These are phyloP conservation scores for Psittacula cyanocephala DNA, from an alignment of 2,113 vertebrate species.

Conservation along the genomic window DNA sequence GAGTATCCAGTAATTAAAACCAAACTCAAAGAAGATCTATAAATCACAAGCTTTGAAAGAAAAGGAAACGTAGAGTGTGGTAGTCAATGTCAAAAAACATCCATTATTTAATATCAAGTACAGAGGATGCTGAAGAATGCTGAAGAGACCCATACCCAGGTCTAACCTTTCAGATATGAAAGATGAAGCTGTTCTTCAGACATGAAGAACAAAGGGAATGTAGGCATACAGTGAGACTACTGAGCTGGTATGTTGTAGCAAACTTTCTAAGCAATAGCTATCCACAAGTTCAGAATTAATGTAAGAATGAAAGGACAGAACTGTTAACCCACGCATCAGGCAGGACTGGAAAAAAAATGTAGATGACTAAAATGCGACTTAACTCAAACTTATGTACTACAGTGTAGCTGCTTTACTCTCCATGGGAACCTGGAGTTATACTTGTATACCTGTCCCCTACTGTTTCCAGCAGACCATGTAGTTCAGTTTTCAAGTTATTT, in stretches of 20 bases:
- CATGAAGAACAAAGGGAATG: background rate
- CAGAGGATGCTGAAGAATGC: background rate
- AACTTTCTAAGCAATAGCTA: background rate
- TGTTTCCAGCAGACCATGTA: background rate
- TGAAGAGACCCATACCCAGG: background rate
- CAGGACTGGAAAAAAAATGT: background rate
- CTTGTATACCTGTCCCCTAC: background rate
- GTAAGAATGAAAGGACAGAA: background rate
- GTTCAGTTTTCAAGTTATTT: background rate
- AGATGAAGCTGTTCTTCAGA: background rate
- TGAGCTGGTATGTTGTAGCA: background rate
- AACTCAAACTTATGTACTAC: background rate
- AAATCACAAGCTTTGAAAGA: background rate
- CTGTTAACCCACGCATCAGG: background rate
- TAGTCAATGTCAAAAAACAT: background rate
- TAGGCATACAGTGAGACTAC: background rate
- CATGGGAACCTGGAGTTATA: background rate
- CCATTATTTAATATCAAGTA: background rate
- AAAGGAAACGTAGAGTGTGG: background rate
- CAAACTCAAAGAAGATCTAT: background rate
- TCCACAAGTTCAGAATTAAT: background rate
- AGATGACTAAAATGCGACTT: background rate
- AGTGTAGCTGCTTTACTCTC: background rate
- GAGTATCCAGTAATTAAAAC: slow-evolving; percentile 1
- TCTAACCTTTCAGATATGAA: background rate